Evolutionary conservation across 2,888 invertebrate species (phyloP).

Genomic region (Microdon myrmicae): DNA sequence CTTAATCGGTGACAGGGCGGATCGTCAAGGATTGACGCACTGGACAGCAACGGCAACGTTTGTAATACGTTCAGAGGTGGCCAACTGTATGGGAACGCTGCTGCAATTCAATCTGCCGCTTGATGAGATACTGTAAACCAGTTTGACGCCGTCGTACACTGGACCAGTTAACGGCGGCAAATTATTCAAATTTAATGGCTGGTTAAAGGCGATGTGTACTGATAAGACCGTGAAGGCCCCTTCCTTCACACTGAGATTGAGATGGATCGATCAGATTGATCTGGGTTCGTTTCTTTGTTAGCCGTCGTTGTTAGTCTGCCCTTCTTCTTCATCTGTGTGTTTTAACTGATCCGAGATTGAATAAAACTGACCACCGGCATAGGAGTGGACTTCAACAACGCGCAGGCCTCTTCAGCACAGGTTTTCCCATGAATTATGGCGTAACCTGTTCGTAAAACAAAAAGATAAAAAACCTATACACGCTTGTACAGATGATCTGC

Average conservation of each 20-base stretch:
- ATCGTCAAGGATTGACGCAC: slow-evolving; percentile 46
- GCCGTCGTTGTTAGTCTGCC: no score
- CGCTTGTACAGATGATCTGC: no score
- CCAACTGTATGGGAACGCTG: slow-evolving; percentile 12
- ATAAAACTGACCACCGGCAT: slow-evolving; percentile 33
- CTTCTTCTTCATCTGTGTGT: no score
- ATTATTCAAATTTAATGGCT: slow-evolving; percentile 52
- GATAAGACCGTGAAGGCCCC: slow-evolving; percentile 32
- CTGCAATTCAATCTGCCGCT: slow-evolving; percentile 12
- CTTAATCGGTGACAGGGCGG: slow-evolving; percentile 52
- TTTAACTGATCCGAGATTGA: slow-evolving; percentile 30
- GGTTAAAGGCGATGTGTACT: slow-evolving; percentile 45
- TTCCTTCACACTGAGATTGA: slow-evolving; percentile 25
- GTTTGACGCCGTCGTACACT: slow-evolving; percentile 32
- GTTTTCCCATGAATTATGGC: slow-evolving; percentile 51
- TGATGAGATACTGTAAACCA: slow-evolving; percentile 29
- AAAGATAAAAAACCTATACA: no score
- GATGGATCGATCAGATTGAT: slow-evolving; percentile 44
- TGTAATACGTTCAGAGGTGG: no score
- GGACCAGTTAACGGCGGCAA: slow-evolving; percentile 38
- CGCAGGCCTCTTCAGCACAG: no score
- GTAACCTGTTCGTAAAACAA: slow-evolving; percentile 42
- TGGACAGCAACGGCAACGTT: slow-evolving; percentile 26
- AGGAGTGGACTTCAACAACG: no score
- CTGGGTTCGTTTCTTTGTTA: neutral